Evolutionary conservation across 92 coral and sea anemone species (phyloP).

Genomic region (Metridium senile): DNA sequence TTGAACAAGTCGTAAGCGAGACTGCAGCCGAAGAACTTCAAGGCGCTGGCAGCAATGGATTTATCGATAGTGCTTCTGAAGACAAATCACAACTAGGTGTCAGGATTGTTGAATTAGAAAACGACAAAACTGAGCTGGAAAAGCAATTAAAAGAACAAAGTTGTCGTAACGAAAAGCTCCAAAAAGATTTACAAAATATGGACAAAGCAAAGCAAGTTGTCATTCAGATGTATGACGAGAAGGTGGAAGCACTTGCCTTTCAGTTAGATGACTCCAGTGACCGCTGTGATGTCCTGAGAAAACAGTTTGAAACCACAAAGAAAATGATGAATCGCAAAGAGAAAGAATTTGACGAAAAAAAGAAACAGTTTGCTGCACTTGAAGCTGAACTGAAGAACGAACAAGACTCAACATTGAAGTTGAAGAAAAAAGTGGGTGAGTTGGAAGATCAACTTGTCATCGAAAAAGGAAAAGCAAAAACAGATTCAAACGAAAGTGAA

Average conservation of each 20-base stretch:
- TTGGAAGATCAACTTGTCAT: slow-evolving; percentile 47
- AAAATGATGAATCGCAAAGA: slow-evolving; percentile 38
- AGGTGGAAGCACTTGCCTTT: slow-evolving; percentile 70
- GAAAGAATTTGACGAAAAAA: slow-evolving; percentile 46
- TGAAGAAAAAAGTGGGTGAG: slow-evolving; percentile 52
- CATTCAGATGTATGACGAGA: slow-evolving; percentile 77
- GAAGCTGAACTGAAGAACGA: slow-evolving; percentile 34
- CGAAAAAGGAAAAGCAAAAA: slow-evolving; percentile 35
- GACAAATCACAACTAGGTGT: slow-evolving; percentile 39
- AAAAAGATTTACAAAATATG: slow-evolving; percentile 64
- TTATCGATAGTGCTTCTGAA: slow-evolving; percentile 1
- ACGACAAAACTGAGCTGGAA: slow-evolving; percentile 40
- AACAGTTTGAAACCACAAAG: slow-evolving; percentile 38
- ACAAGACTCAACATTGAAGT: slow-evolving; percentile 26
- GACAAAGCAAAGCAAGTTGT: slow-evolving; percentile 83
- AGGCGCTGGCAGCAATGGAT: slow-evolving; percentile 7
- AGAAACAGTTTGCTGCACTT: slow-evolving; percentile 4
- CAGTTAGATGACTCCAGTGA: slow-evolving; percentile 72
- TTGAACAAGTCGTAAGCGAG: slow-evolving; percentile 24
- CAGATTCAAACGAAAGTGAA: slow-evolving; percentile 18
- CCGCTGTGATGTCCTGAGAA: slow-evolving; percentile 25
- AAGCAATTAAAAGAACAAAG: slow-evolving; percentile 47
- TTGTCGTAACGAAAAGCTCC: slow-evolving; percentile 56
- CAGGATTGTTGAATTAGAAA: slow-evolving; percentile 34
- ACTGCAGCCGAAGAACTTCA: slow-evolving; percentile 39